Conservation (phyloP, 1,140 invertebrate species). For the Metaphire vulgaris region DNA sequence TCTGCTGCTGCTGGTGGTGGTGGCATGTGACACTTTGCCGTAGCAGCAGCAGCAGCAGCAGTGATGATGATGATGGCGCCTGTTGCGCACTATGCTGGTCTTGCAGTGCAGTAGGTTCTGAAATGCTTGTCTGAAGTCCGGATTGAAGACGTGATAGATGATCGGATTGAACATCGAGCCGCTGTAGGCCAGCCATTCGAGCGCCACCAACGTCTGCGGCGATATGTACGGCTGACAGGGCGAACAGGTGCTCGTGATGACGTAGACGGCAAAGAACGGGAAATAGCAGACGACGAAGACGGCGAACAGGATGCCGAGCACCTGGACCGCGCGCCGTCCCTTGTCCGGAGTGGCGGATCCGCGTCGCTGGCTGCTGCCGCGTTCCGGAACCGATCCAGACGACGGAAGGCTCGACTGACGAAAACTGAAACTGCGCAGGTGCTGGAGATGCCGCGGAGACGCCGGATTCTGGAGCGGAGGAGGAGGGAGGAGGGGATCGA, state of each 20-base stretch:
- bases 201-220: conserved; percentile 24
- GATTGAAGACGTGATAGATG: conserved; percentile 38
- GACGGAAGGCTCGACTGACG: background rate
- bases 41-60: background rate
- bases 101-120: conserved; percentile 32
- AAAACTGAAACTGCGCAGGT: background rate
- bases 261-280: conserved; percentile 37
- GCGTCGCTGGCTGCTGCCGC: conserved; percentile 1
- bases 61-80: background rate
- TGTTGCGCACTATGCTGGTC: background rate
- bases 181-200: conserved; percentile 36
- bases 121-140: conserved; percentile 34
- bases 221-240: conserved; percentile 27
- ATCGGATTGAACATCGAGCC: conserved; percentile 38
- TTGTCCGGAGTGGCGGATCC: conserved; percentile 15
- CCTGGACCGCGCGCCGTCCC: conserved; percentile 25
- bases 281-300: conserved; percentile 36
- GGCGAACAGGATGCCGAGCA: conserved; percentile 36
- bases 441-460: background rate
- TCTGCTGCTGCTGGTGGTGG: background rate
- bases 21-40: background rate
- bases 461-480: background rate
- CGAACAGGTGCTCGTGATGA: conserved; percentile 31
- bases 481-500: no score
- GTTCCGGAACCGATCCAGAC: background rate